These are phyloP conservation scores for Dasypolia templi DNA, from an alignment of 2,888 invertebrate genomes.

Conservation along the genomic window DNA sequence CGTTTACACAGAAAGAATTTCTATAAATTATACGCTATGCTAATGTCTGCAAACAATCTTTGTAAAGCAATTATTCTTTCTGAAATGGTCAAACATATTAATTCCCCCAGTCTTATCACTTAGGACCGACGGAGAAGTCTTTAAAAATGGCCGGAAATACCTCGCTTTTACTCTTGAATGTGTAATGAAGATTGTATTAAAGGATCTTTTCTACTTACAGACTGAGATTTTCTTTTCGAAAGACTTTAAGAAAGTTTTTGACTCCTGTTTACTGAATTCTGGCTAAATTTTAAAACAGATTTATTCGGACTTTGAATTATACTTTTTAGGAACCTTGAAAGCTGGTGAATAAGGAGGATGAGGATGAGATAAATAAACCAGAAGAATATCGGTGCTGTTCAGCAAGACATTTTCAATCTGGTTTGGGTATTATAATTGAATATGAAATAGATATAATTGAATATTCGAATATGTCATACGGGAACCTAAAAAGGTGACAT, in stretches of 20 bases:
- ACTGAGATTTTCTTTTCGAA: slow-evolving; percentile 15
- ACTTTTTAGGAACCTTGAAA: background rate
- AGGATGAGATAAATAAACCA: background rate
- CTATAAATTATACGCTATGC: background rate
- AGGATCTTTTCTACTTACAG: background rate
- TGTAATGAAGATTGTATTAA: slow-evolving; percentile 40
- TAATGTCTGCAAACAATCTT: slow-evolving; percentile 12
- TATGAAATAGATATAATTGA: background rate
- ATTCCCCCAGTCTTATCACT: slow-evolving; percentile 33
- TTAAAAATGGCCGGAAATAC: slow-evolving; percentile 32
- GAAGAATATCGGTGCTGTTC: background rate
- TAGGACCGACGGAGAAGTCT: slow-evolving; percentile 10
- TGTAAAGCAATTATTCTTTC: slow-evolving; percentile 19
- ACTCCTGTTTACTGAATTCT: background rate
- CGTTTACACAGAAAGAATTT: background rate
- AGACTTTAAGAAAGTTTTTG: slow-evolving; percentile 3
- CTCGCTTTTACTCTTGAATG: slow-evolving; percentile 54
- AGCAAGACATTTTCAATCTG: background rate
- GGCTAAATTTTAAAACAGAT: background rate
- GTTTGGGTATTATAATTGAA: background rate
- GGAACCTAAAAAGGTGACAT: too few species aligned
- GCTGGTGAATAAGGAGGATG: too few species aligned
- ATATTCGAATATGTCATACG: too few species aligned
- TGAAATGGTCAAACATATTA: slow-evolving; percentile 23
- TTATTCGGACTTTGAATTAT: background rate